phyloP scores from a whole-genome alignment of 2,797 vertebrate species.

The Xyrichtys novacula region DNA sequence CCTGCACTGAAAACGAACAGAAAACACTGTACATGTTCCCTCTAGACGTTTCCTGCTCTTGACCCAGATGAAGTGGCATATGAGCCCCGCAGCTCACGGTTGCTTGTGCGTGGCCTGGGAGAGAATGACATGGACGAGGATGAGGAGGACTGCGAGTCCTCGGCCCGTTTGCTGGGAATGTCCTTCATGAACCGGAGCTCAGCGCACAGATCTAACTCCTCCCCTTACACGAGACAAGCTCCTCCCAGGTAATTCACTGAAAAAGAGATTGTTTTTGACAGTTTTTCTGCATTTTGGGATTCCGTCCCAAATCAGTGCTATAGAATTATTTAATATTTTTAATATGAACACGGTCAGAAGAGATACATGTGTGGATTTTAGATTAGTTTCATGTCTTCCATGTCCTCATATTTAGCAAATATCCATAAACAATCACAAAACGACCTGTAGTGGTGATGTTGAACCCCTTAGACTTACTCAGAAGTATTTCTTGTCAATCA shows the following conservation, averaged over 20 bases:
- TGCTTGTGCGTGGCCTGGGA: slow-evolving; percentile 94
- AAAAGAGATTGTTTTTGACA: not conserved
- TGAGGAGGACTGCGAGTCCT: slow-evolving; percentile 97
- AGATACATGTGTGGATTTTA: not conserved
- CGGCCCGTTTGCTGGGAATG: slow-evolving; percentile 96
- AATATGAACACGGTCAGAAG: not conserved
- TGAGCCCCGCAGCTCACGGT: slow-evolving; percentile 92
- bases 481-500: not conserved
- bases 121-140: slow-evolving; percentile 97
- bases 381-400: too few relatives aligned
- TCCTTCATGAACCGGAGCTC: slow-evolving; percentile 98
- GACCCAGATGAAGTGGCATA: slow-evolving; percentile 94
- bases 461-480: not conserved
- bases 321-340: not conserved
- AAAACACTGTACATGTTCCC: slow-evolving; percentile 7
- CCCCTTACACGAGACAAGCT: slow-evolving; percentile 86
- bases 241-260: slow-evolving; percentile 75
- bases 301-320: not conserved
- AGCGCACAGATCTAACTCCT: slow-evolving; percentile 81
- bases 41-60: slow-evolving; percentile 80
- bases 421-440: not conserved
- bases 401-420: not conserved
- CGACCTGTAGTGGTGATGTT: not conserved
- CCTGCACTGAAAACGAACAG: slow-evolving; percentile 10
- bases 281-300: not conserved